phyloP scores from a whole-genome alignment of 2,113 vertebrate genomes.

The Nannobrachium achirus region DNA sequence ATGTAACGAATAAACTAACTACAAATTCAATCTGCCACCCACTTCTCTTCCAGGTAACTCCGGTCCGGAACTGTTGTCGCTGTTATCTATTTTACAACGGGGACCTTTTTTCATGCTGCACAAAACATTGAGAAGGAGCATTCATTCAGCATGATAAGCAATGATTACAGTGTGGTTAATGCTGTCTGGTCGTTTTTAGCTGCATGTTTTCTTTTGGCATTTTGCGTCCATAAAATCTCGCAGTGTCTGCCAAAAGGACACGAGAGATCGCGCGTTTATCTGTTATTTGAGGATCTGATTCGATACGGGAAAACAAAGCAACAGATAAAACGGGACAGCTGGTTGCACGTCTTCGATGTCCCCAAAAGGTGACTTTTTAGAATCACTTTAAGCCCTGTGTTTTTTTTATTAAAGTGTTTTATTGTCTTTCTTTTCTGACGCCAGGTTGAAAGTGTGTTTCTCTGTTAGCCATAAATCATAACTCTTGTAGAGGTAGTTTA shows the following conservation, averaged over 20 bases:
- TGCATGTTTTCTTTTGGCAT: slow-evolving; percentile 61
- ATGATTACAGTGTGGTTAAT: slow-evolving; percentile 27
- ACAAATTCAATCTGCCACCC: neutral
- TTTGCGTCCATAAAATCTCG: slow-evolving; percentile 48
- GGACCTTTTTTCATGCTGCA: slow-evolving; percentile 45
- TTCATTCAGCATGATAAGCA: too few species aligned
- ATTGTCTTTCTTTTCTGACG: neutral
- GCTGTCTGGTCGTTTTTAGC: slow-evolving; percentile 67
- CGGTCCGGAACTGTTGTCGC: neutral
- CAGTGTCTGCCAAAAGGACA: slow-evolving; percentile 1
- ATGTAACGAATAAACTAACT: too few species aligned
- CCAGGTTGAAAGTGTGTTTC: too few species aligned
- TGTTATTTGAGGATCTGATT: slow-evolving; percentile 77
- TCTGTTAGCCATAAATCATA: too few species aligned
- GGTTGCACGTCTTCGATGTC: slow-evolving; percentile 65
- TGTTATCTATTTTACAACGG: too few species aligned
- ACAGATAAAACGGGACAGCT: slow-evolving; percentile 36
- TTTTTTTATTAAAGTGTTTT: neutral
- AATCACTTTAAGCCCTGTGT: too few species aligned
- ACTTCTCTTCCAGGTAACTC: neutral
- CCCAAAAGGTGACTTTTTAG: slow-evolving; percentile 75
- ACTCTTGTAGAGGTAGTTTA: too few species aligned
- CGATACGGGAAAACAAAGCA: slow-evolving; percentile 81
- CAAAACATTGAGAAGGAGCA: slow-evolving; percentile 43
- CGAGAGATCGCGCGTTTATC: slow-evolving; percentile 10